Conservation (phyloP, 2,888 invertebrate species). For the Andrena praecox region DNA sequence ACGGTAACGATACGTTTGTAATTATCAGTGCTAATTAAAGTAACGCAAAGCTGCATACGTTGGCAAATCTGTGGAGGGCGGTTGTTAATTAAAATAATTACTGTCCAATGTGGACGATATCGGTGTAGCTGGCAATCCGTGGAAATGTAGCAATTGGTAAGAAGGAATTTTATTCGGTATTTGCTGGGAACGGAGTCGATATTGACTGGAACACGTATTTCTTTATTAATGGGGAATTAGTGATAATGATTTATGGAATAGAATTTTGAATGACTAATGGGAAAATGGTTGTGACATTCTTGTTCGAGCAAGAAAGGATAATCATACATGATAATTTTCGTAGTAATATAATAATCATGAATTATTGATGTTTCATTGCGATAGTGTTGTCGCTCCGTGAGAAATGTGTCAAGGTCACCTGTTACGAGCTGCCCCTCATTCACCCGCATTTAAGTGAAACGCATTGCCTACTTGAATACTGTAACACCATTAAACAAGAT, state of each 20-base stretch:
- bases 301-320: too few species aligned
- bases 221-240: too few species aligned
- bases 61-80: neutral
- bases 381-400: neutral
- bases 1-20: neutral
- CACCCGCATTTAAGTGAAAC: neutral
- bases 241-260: too few species aligned
- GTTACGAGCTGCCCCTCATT: neutral
- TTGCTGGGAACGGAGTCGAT: neutral
- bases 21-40: neutral
- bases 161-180: neutral
- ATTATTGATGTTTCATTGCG: neutral
- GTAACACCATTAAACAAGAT: neutral
- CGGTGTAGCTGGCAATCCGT: neutral
- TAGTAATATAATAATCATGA: too few species aligned
- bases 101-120: neutral
- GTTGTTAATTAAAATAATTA: conserved; percentile 23
- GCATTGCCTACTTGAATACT: neutral
- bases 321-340: too few species aligned
- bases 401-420: neutral
- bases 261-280: too few species aligned
- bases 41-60: neutral
- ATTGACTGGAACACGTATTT: too few species aligned
- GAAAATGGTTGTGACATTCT: too few species aligned
- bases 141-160: neutral